Conservation (phyloP, 2,797 vertebrate genomes). For the Anableps anableps region DNA sequence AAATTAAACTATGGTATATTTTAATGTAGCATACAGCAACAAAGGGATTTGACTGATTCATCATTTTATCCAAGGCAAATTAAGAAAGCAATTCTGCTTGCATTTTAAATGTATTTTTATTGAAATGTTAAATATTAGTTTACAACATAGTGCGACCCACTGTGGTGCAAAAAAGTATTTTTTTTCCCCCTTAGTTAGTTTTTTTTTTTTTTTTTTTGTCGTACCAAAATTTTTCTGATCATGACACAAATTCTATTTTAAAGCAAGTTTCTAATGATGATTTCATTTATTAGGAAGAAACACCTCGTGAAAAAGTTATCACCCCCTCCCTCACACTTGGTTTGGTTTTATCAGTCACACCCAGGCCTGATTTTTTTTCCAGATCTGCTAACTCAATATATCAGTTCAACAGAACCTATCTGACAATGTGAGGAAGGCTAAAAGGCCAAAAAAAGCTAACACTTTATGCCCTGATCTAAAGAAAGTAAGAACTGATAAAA, state of each 20-base stretch:
- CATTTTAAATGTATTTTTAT: neutral
- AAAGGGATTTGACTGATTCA: constrained; percentile 29
- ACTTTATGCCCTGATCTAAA: neutral
- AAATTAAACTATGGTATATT: neutral
- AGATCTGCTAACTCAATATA: neutral
- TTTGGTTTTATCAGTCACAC: too few species aligned
- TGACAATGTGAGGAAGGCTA: neutral
- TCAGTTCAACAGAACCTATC: neutral
- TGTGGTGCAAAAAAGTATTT: neutral
- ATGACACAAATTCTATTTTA: neutral
- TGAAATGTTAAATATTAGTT: neutral
- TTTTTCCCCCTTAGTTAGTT: neutral
- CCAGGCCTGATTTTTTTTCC: neutral
- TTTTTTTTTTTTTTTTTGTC: neutral
- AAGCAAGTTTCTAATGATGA: neutral
- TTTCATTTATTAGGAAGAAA: neutral
- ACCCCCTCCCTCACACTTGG: too few species aligned
- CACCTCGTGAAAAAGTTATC: neutral
- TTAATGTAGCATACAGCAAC: neutral
- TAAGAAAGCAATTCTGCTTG: neutral
- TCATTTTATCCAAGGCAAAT: constrained; percentile 1
- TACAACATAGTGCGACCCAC: neutral
- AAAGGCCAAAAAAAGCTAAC: neutral
- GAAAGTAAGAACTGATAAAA: neutral
- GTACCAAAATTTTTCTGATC: neutral